These are phyloP conservation scores for Platygyra sinensis DNA, from an alignment of 64 coral and sea anemone genomes.

Conservation along the genomic window DNA sequence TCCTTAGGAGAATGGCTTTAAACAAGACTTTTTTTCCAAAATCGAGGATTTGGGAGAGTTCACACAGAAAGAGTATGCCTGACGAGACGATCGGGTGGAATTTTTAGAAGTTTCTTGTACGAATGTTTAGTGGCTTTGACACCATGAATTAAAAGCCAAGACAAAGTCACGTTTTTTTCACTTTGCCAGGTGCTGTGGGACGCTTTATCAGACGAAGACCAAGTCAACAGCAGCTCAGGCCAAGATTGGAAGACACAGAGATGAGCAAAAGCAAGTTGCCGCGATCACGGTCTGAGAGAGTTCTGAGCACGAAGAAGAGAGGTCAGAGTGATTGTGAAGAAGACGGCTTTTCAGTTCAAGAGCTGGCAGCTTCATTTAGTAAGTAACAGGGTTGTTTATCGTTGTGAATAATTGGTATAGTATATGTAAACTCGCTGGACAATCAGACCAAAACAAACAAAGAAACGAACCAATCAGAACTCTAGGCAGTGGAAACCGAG, in stretches of 20 bases:
- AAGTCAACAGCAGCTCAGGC: conserved; percentile 79
- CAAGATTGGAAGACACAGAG: conserved; percentile 32
- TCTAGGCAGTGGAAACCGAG: no score
- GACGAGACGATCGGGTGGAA: no score
- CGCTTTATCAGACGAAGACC: conserved; percentile 77
- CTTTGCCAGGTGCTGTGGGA: conserved; percentile 66
- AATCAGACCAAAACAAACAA: no score
- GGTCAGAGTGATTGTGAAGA: conserved; percentile 47
- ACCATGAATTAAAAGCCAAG: not conserved
- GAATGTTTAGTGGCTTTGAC: no score
- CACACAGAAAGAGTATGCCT: no score
- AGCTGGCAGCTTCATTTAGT: conserved; percentile 58
- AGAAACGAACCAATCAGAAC: no score
- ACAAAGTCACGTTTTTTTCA: not conserved
- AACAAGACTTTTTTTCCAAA: no score
- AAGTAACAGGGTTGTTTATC: not conserved
- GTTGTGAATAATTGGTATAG: no score
- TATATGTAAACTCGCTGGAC: no score
- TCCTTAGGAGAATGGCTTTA: no score
- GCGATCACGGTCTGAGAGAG: conserved; percentile 79
- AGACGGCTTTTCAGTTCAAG: conserved; percentile 87
- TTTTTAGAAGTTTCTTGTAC: no score
- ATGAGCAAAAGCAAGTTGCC: conserved; percentile 73
- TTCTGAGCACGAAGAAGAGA: conserved; percentile 56
- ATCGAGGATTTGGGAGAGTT: no score